These are phyloP conservation scores for Drosophila siamana DNA, from an alignment of 2,888 invertebrate genomes.

Conservation along the genomic window DNA sequence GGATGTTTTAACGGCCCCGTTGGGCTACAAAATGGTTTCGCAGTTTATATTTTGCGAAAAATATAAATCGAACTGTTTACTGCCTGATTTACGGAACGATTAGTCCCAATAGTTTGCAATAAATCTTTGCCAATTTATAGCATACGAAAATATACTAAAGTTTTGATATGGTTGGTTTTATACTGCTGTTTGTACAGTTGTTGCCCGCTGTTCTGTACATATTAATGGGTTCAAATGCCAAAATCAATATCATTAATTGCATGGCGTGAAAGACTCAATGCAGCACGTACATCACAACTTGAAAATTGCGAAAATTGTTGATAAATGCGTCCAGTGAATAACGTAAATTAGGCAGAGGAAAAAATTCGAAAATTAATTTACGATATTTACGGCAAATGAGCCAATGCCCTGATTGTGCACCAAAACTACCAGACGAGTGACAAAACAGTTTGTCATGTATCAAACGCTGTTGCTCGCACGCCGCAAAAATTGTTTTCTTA, in stretches of 20 bases:
- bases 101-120: conserved; percentile 61
- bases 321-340: conserved; percentile 20
- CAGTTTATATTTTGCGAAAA: conserved; percentile 14
- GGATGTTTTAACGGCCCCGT: conserved; percentile 2
- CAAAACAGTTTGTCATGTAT: conserved; percentile 33
- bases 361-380: conserved; percentile 33
- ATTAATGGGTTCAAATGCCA: conserved; percentile 53
- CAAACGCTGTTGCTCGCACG: conserved; percentile 54
- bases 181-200: conserved; percentile 18
- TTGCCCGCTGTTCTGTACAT: conserved; percentile 5
- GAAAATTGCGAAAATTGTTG: conserved; percentile 46
- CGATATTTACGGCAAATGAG: conserved; percentile 18
- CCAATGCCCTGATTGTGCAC: conserved; percentile 3
- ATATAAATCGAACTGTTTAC: conserved; percentile 27
- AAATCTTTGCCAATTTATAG: conserved; percentile 51
- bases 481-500: conserved; percentile 39
- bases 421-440: neutral
- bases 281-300: conserved; percentile 54
- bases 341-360: conserved; percentile 26
- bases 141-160: conserved; percentile 13
- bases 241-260: conserved; percentile 69
- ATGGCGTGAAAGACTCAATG: conserved; percentile 55
- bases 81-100: conserved; percentile 60
- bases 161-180: conserved; percentile 10
- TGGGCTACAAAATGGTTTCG: conserved; percentile 10